Evolutionary conservation across 2,113 vertebrate species (phyloP).

Genomic region (Muscicapa adusta): DNA sequence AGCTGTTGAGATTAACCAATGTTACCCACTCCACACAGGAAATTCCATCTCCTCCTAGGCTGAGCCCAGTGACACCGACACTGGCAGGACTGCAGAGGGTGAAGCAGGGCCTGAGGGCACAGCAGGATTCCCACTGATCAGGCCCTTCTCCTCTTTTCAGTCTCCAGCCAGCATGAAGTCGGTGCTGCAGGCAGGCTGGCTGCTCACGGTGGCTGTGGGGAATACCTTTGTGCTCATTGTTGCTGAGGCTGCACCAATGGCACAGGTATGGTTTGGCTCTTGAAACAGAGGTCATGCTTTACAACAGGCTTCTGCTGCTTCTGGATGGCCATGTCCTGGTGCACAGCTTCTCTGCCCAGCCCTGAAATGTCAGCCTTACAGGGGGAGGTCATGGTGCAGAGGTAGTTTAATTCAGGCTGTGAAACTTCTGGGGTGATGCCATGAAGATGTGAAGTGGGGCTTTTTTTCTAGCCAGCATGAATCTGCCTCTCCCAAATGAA

Average conservation of each 20-base stretch:
- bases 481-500: not conserved
- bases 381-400: not conserved
- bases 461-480: not conserved
- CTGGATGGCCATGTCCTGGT: not conserved
- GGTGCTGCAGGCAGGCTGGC: slow-evolving; percentile 93
- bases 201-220: slow-evolving; percentile 92
- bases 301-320: not conserved
- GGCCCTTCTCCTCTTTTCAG: slow-evolving; percentile 68
- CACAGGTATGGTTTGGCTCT: slow-evolving; percentile 80
- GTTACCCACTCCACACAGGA: not conserved
- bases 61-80: not conserved
- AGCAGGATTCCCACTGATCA: not conserved
- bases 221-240: slow-evolving; percentile 93
- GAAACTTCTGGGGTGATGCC: not conserved
- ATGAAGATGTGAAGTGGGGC: not conserved
- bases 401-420: not conserved
- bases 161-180: slow-evolving; percentile 97
- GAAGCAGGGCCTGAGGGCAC: not conserved
- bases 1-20: not conserved
- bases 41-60: not conserved
- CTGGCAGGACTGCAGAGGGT: not conserved
- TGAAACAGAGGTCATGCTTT: not conserved
- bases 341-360: not conserved
- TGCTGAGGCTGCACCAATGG: slow-evolving; percentile 87
- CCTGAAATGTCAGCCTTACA: not conserved